Conservation (phyloP, 2,797 vertebrate genomes). For the Chaetophractus vellerosus region DNA sequence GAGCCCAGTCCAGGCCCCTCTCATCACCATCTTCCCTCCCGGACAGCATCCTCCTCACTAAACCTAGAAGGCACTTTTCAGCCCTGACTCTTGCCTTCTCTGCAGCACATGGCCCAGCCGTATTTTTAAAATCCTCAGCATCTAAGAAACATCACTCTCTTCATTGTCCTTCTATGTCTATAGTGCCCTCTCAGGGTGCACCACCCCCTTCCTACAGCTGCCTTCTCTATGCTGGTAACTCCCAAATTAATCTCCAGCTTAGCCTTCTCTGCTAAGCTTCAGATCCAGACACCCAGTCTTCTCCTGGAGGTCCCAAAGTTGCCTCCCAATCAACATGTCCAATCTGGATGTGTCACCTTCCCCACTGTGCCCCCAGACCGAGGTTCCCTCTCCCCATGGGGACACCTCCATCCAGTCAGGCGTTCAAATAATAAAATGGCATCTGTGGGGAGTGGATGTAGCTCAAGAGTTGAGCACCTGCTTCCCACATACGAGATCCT, state of each 20-base stretch:
- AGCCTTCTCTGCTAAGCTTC: conserved; percentile 1
- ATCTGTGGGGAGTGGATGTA: no score
- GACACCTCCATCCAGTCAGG: background rate
- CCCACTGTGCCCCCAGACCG: background rate
- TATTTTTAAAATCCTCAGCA: conserved; percentile 24
- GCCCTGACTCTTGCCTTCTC: background rate
- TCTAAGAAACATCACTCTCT: conserved; percentile 25
- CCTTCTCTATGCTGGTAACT: background rate
- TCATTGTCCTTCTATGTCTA: background rate
- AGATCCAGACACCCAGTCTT: background rate
- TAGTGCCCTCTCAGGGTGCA: background rate
- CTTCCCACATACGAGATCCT: no score
- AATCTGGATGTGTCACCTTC: background rate
- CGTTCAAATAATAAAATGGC: conserved; percentile 3
- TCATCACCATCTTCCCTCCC: background rate
- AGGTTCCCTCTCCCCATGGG: background rate
- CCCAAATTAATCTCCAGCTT: background rate
- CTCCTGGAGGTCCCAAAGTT: background rate
- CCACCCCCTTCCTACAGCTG: background rate
- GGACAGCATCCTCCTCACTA: background rate
- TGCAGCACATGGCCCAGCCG: background rate
- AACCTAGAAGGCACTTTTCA: background rate
- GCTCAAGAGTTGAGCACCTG: no score
- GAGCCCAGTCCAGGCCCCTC: background rate
- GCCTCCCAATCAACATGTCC: background rate